These are phyloP conservation scores for Poeciliopsis occidentalis DNA, from an alignment of 2,113 vertebrate genomes.

Conservation along the genomic window DNA sequence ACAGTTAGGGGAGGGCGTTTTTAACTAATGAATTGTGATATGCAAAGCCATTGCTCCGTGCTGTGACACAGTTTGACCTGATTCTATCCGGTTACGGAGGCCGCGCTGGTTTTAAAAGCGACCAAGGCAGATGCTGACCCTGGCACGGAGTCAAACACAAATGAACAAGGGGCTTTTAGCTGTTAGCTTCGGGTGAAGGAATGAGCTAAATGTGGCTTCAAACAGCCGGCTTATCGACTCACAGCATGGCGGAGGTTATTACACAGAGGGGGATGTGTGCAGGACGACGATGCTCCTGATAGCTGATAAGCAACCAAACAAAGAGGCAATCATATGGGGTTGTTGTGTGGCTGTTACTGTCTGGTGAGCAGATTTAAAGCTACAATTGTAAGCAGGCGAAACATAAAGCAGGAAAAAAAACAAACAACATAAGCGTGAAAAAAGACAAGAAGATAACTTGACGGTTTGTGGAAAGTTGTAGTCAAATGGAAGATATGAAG, in stretches of 20 bases:
- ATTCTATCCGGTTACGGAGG: slow-evolving; percentile 17
- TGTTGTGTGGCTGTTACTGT: slow-evolving; percentile 22
- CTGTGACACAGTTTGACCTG: slow-evolving; percentile 17
- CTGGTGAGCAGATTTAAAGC: slow-evolving; percentile 18
- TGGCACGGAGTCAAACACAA: slow-evolving; percentile 6
- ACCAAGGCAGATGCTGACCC: slow-evolving; percentile 8
- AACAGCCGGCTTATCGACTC: slow-evolving; percentile 27
- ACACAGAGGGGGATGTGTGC: background rate
- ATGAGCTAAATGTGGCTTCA: slow-evolving; percentile 51
- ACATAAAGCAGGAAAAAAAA: background rate
- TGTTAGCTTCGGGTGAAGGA: slow-evolving; percentile 9
- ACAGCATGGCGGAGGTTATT: slow-evolving; percentile 39
- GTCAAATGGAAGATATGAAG: background rate
- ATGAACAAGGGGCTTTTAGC: background rate
- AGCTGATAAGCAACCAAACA: slow-evolving; percentile 36
- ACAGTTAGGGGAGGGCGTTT: background rate
- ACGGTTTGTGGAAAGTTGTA: no score
- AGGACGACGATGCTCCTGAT: slow-evolving; percentile 25
- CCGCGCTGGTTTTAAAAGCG: slow-evolving; percentile 16
- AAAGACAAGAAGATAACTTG: background rate
- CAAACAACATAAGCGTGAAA: background rate
- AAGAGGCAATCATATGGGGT: slow-evolving; percentile 13
- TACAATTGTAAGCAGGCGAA: background rate
- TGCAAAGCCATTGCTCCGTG: slow-evolving; percentile 20
- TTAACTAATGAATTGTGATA: background rate